phyloP scores from a whole-genome alignment of 1,140 invertebrate genomes.

The Drosophila ficusphila region DNA sequence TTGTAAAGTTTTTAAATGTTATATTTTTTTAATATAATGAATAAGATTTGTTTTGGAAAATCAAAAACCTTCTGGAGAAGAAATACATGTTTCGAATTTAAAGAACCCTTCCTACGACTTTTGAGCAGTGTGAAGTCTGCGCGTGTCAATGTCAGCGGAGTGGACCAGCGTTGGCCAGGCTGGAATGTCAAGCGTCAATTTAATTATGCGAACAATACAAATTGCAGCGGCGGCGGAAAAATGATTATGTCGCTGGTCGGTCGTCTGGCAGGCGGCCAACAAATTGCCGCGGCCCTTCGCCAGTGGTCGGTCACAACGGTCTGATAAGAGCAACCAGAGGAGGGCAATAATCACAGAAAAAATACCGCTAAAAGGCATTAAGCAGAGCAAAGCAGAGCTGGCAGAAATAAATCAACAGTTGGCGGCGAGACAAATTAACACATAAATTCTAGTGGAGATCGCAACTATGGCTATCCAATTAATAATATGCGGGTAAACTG shows the following conservation, averaged over 20 bases:
- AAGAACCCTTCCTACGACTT: not conserved
- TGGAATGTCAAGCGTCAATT: constrained; percentile 80
- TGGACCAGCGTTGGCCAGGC: constrained; percentile 16
- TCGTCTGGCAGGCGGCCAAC: constrained; percentile 43
- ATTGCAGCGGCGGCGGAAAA: constrained; percentile 59
- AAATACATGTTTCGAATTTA: not conserved
- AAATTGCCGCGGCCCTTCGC: constrained; percentile 52
- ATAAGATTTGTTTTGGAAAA: too few species aligned
- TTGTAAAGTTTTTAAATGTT: too few species aligned
- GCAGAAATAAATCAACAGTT: constrained; percentile 69
- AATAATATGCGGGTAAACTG: constrained; percentile 78
- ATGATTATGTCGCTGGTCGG: constrained; percentile 73
- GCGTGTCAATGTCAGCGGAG: constrained; percentile 74
- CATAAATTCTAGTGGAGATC: constrained; percentile 73
- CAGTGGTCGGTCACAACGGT: constrained; percentile 32
- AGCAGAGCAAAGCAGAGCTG: not conserved
- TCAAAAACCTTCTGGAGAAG: too few species aligned
- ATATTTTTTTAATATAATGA: too few species aligned
- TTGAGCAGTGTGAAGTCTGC: constrained; percentile 31
- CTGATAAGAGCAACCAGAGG: constrained; percentile 25
- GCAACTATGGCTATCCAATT: constrained; percentile 65
- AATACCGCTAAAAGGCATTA: not conserved
- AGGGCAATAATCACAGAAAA: constrained; percentile 30
- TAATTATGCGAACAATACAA: constrained; percentile 83
- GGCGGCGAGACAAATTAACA: constrained; percentile 78